Evolutionary conservation across 2,113 vertebrate genomes (phyloP).

Genomic region (Columba livia): DNA sequence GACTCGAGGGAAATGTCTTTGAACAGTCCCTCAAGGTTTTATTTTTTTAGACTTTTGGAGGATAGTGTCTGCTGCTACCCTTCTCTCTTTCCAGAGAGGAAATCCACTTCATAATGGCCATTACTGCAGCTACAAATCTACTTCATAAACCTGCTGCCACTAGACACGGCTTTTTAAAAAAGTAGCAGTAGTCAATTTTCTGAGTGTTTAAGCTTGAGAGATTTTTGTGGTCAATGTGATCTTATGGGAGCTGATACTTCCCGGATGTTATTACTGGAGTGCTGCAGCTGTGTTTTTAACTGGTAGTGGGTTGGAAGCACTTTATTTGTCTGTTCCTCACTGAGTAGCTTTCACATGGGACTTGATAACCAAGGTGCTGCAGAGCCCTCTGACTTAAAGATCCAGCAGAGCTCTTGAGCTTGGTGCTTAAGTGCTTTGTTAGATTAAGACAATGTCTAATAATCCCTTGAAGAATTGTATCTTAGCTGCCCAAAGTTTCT

Average conservation of each 20-base stretch:
- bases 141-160: background rate
- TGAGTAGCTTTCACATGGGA: background rate
- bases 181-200: constrained; percentile 10
- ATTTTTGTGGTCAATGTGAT: constrained; percentile 46
- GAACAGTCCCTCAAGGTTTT: background rate
- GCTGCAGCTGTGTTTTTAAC: constrained; percentile 50
- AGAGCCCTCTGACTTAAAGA: background rate
- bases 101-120: background rate
- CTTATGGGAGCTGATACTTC: constrained; percentile 26
- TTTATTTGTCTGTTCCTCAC: background rate
- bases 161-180: background rate
- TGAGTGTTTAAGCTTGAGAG: constrained; percentile 19
- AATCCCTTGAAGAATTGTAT: background rate
- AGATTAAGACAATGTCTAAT: background rate
- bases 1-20: background rate
- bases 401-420: background rate
- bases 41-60: background rate
- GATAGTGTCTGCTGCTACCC: background rate
- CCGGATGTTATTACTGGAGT: constrained; percentile 33
- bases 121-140: background rate
- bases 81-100: background rate
- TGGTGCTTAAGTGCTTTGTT: background rate
- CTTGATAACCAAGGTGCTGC: background rate
- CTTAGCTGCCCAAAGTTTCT: background rate
- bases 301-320: background rate